Conservation (phyloP, 2,113 vertebrate genomes). For the Sinocyclocheilus anshuiensis region DNA sequence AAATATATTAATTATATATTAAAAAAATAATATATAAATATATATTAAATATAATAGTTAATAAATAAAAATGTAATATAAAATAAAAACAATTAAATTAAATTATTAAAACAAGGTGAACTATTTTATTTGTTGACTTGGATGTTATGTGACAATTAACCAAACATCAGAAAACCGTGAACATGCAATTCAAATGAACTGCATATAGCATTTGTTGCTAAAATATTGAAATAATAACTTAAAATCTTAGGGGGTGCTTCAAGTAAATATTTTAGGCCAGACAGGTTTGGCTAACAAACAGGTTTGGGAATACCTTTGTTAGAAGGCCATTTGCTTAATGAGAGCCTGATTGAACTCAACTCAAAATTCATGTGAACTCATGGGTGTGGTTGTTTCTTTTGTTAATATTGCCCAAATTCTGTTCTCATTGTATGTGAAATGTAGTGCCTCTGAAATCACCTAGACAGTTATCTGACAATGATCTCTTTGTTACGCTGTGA, state of each 20-base stretch:
- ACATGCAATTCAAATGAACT: too few relatives aligned
- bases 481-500: not conserved
- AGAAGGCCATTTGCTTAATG: not conserved
- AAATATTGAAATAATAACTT: not conserved
- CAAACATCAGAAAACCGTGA: not conserved
- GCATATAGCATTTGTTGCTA: not conserved
- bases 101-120: not conserved
- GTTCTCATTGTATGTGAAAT: not conserved
- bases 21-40: too few relatives aligned
- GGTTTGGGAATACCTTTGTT: not conserved
- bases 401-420: not conserved
- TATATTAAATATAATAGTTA: not conserved
- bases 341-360: not conserved
- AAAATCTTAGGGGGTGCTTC: not conserved
- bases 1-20: too few relatives aligned
- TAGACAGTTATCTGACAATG: not conserved
- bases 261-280: not conserved
- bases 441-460: not conserved
- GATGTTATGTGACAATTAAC: not conserved
- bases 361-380: not conserved
- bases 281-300: not conserved
- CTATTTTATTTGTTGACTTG: not conserved
- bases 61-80: not conserved
- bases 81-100: not conserved
- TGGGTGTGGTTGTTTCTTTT: slow-evolving; percentile 28